These are phyloP conservation scores for Cherax quadricarinatus DNA, from an alignment of 1,140 invertebrate genomes.

Conservation along the genomic window DNA sequence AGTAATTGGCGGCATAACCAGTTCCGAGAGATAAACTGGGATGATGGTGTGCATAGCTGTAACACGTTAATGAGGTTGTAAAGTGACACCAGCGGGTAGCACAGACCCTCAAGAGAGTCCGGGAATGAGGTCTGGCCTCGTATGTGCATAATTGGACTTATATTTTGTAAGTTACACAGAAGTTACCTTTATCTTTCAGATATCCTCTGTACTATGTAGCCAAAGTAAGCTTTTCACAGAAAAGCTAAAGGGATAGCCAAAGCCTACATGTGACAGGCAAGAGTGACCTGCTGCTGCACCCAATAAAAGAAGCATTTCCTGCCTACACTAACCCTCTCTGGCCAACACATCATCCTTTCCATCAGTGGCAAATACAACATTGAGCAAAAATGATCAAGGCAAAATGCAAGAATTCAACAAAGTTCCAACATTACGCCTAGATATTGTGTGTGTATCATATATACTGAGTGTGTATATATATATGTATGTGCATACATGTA, in stretches of 20 bases:
- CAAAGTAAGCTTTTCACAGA: conserved; percentile 64
- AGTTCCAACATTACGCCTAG: conserved; percentile 52
- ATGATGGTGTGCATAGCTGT: conserved; percentile 45
- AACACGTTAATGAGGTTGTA: conserved; percentile 23
- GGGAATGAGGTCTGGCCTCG: conserved; percentile 21
- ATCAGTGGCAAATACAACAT: conserved; percentile 59
- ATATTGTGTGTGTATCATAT: background rate
- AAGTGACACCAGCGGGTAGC: conserved; percentile 30
- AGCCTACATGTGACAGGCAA: conserved; percentile 36
- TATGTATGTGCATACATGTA: conserved; percentile 1
- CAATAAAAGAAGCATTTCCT: conserved; percentile 55
- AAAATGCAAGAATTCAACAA: conserved; percentile 54
- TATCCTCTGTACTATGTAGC: conserved; percentile 47
- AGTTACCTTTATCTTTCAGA: conserved; percentile 49
- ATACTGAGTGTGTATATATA: background rate
- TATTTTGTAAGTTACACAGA: conserved; percentile 40
- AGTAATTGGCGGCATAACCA: conserved; percentile 22
- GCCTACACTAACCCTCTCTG: conserved; percentile 49
- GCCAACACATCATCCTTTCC: conserved; percentile 46
- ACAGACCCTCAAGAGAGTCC: conserved; percentile 17
- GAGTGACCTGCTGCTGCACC: conserved; percentile 42
- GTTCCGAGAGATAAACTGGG: conserved; percentile 17
- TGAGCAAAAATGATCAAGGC: conserved; percentile 55
- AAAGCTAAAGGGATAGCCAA: conserved; percentile 55
- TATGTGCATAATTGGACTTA: conserved; percentile 25